These are phyloP conservation scores for Coremacera marginata DNA, from an alignment of 2,888 invertebrate genomes.

Conservation along the genomic window DNA sequence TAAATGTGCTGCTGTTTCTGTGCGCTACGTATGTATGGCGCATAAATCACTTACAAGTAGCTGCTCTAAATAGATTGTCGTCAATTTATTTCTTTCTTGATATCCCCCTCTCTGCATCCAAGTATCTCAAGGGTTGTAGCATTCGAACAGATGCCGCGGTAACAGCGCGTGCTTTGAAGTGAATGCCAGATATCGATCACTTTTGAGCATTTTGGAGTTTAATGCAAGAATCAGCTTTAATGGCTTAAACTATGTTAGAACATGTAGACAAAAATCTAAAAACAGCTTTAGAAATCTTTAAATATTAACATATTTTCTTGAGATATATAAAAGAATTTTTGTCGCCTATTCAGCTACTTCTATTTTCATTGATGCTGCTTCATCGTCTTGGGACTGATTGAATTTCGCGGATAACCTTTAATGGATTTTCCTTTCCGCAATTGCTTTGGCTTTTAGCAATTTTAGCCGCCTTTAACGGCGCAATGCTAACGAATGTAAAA, in stretches of 20 bases:
- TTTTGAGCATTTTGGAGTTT: neutral
- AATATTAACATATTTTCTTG: too few relatives aligned
- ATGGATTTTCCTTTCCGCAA: constrained; percentile 65
- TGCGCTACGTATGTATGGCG: constrained; percentile 7
- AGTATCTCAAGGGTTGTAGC: neutral
- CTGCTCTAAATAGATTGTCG: constrained; percentile 31
- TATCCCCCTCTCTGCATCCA: neutral
- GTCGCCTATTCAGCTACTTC: too few relatives aligned
- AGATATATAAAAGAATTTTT: too few relatives aligned
- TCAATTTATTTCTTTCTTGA: constrained; percentile 17
- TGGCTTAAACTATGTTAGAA: too few relatives aligned
- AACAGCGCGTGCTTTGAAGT: neutral
- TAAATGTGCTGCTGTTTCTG: neutral
- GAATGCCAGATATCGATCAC: neutral
- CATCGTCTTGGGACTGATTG: constrained; percentile 61
- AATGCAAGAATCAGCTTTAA: neutral
- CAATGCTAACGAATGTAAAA: neutral
- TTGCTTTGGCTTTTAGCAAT: constrained; percentile 63
- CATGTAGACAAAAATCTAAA: too few relatives aligned
- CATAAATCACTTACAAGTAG: constrained; percentile 30
- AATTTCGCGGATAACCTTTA: constrained; percentile 68
- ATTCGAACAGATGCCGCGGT: neutral
- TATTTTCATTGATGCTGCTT: neutral
- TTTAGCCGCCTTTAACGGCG: constrained; percentile 48
- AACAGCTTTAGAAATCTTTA: too few relatives aligned